Evolutionary conservation across 2,113 vertebrate genomes (phyloP).

Genomic region (Vireo altiloquus): DNA sequence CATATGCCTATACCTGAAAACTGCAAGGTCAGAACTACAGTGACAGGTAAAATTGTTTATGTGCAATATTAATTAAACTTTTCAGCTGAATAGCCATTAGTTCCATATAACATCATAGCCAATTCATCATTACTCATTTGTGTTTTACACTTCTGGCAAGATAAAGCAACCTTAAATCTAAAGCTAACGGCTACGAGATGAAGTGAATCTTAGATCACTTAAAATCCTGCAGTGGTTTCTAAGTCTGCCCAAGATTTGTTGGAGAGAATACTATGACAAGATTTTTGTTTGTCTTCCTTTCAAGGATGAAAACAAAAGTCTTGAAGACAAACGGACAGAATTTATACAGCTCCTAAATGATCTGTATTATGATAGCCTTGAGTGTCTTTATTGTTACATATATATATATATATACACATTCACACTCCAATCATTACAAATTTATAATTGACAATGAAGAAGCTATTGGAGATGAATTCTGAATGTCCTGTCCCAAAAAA

Average conservation of each 20-base stretch:
- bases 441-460: not conserved
- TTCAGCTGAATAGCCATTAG: constrained; percentile 22
- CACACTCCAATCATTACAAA: not conserved
- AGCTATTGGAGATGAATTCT: not conserved
- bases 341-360: not conserved
- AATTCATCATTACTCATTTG: not conserved
- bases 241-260: not conserved
- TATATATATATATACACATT: not conserved
- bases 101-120: not conserved
- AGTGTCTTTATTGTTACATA: too few species aligned
- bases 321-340: not conserved
- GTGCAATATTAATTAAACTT: constrained; percentile 10
- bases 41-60: not conserved
- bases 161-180: constrained; percentile 14
- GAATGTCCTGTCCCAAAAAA: not conserved
- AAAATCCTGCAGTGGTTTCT: not conserved
- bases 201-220: not conserved
- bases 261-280: not conserved
- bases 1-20: not conserved
- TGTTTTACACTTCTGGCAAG: not conserved
- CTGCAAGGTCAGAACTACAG: constrained; percentile 26
- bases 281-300: not conserved
- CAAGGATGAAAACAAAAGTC: not conserved
- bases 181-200: constrained; percentile 12
- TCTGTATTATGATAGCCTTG: not conserved